Evolutionary conservation across 2,888 invertebrate genomes (phyloP), one percentile per base, ranked within the genome.

Genomic region (Lissonota sp.): DNA sequence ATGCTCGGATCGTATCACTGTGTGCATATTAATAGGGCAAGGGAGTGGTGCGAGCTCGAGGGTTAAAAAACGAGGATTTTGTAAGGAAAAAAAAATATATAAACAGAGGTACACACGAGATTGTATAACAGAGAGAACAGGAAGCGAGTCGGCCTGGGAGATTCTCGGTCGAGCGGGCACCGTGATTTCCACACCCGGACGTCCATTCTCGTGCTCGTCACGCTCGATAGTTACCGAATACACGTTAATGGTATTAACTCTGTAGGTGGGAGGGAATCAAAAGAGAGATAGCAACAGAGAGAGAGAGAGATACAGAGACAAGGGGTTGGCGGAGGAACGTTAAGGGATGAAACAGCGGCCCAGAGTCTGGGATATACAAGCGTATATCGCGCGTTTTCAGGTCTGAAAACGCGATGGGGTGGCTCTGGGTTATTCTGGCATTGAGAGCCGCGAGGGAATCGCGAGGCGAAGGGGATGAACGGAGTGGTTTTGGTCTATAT

Each of bases 231-330:
- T 83, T 75, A 73, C 83, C 84, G 83, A 84, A 84, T 86, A 83
- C 80, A 85, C 75, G 83, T 82, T 85, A 84, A 83, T 82, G 82
- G 82, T 83, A 79, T 86, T 83, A 83, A 82, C 82, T 80, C 75
- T 14, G 40, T 69, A 80, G 73, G 79, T 74, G 66, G 75, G 53
- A 26, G 26, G 69, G 64, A 69, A 74, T 70, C 53, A 71, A 58
- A 73, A 37, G 63, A 44, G 62, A 64, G 76, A 63, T 44, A 63
- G 46, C 51, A 64, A 51, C 67, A 71, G 69, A 63, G 64, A 69
- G 79, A 62, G 75, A 42, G 63, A 42, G 70, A 67, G 80, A 60
- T 26, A 53, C 46, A 66, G 77, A 12, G 58, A 66, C 26, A 37
- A 8, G 39, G 69, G 73, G 55, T 49, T 77, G 14, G 58, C 46